Evolutionary conservation across 53 echinoderm and acorn worm genomes (phyloP).

Genomic region (Astropecten irregularis): DNA sequence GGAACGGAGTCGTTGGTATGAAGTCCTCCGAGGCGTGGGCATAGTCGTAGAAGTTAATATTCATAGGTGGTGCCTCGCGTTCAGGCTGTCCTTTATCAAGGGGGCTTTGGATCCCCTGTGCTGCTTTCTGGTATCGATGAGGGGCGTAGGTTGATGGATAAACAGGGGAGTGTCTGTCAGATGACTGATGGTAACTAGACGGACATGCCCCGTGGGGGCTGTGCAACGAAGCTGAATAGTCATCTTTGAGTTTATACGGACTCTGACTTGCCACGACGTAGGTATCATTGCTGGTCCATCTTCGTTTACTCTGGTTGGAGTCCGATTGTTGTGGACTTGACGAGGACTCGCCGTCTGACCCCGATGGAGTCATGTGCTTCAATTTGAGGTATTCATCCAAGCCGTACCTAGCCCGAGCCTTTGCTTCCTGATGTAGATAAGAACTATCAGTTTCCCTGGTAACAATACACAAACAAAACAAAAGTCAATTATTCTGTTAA

Average conservation of each 20-base stretch:
- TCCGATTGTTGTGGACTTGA: constrained; percentile 20
- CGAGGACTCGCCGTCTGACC: constrained; percentile 42
- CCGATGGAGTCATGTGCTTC: constrained; percentile 52
- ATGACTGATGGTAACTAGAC: constrained; percentile 87
- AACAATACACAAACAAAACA: not conserved
- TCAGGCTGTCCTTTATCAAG: constrained; percentile 21
- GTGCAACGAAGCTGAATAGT: constrained; percentile 89
- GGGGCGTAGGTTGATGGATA: constrained; percentile 71
- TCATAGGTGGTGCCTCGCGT: constrained; percentile 34
- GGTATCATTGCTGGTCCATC: constrained; percentile 97
- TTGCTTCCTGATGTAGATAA: constrained; percentile 81
- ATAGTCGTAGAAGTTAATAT: constrained; percentile 52
- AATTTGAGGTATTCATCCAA: constrained; percentile 88
- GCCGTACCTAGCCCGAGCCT: constrained; percentile 82
- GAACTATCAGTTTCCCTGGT: constrained; percentile 81
- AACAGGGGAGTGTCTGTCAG: constrained; percentile 71
- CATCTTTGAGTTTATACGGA: constrained; percentile 83
- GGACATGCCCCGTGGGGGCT: constrained; percentile 94
- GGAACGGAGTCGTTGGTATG: constrained; percentile 4
- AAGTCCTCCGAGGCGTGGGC: constrained; percentile 51
- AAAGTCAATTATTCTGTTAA: not conserved
- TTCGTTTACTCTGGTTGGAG: constrained; percentile 47
- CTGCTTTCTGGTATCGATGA: constrained; percentile 69
- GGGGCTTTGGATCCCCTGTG: constrained; percentile 32
- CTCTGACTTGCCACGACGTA: constrained; percentile 93